phyloP scores from a whole-genome alignment of 1,140 invertebrate genomes.

The Episyrphus balteatus region DNA sequence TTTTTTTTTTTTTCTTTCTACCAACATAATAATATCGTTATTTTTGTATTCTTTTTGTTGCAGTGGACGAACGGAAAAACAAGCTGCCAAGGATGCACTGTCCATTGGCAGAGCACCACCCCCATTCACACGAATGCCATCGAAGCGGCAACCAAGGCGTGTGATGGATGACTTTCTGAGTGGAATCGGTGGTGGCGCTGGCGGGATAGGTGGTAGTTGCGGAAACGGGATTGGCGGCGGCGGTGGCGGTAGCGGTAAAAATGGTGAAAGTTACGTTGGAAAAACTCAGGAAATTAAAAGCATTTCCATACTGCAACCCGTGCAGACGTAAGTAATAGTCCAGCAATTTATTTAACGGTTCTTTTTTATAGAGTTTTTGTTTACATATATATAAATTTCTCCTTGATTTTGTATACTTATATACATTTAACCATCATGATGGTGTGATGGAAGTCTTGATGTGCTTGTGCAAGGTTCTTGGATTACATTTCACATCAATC shows the following conservation, averaged over 20 bases:
- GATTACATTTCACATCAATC: too few species aligned
- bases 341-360: not conserved
- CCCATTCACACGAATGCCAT: slow-evolving; percentile 78
- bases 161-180: slow-evolving; percentile 54
- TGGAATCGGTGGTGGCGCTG: slow-evolving; percentile 34
- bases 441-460: too few species aligned
- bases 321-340: slow-evolving; percentile 11
- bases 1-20: not conserved
- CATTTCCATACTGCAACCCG: slow-evolving; percentile 19
- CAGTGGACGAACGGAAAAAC: slow-evolving; percentile 56
- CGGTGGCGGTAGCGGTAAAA: not conserved
- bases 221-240: slow-evolving; percentile 1
- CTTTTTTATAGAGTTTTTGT: too few species aligned
- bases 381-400: too few species aligned
- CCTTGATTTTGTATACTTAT: too few species aligned
- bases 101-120: slow-evolving; percentile 58
- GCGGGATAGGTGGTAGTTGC: not conserved
- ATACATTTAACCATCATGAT: too few species aligned
- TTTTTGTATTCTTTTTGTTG: slow-evolving; percentile 19
- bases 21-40: slow-evolving; percentile 4
- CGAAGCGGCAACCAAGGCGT: slow-evolving; percentile 69
- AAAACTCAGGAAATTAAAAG: slow-evolving; percentile 13
- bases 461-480: too few species aligned
- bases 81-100: slow-evolving; percentile 48
- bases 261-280: not conserved